These are phyloP conservation scores for Drosophila pseudoobscura DNA, from an alignment of 1,140 invertebrate genomes.

Conservation along the genomic window DNA sequence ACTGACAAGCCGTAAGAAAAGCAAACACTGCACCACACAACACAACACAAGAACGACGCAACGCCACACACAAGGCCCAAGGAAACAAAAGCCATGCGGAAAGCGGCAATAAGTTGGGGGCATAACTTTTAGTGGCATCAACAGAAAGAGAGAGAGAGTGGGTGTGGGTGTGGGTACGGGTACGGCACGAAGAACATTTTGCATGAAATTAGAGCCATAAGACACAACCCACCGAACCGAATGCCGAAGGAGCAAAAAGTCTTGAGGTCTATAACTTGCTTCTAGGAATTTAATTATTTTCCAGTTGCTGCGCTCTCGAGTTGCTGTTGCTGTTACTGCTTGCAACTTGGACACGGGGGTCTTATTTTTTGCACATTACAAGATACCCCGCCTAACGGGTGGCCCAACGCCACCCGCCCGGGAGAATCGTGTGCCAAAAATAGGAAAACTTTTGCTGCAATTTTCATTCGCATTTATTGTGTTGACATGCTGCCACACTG, in stretches of 20 bases:
- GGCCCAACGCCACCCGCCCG: background rate
- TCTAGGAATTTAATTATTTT: constrained; percentile 78
- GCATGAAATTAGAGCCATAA: constrained; percentile 70
- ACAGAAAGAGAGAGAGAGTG: background rate
- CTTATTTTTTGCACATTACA: constrained; percentile 77
- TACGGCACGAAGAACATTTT: constrained; percentile 36
- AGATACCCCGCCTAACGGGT: constrained; percentile 9
- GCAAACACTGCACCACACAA: constrained; percentile 19
- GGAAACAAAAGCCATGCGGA: constrained; percentile 71
- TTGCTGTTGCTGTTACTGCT: constrained; percentile 22
- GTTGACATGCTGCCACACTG: constrained; percentile 63
- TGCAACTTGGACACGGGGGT: constrained; percentile 63
- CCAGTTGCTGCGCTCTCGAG: constrained; percentile 42
- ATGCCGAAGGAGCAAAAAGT: constrained; percentile 46
- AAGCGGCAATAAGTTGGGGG: constrained; percentile 74
- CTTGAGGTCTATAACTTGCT: constrained; percentile 61
- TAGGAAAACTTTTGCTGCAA: constrained; percentile 48
- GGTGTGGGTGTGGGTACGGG: too few relatives aligned
- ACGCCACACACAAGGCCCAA: constrained; percentile 18
- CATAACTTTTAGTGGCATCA: constrained; percentile 70
- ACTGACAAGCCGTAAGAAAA: constrained; percentile 79
- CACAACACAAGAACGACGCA: constrained; percentile 60
- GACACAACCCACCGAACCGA: constrained; percentile 34
- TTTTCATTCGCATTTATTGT: constrained; percentile 65
- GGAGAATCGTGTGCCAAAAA: constrained; percentile 59